Base-by-base conservation (phyloP, 2,797 vertebrate species). In the Cyclura pinguis region DNA sequence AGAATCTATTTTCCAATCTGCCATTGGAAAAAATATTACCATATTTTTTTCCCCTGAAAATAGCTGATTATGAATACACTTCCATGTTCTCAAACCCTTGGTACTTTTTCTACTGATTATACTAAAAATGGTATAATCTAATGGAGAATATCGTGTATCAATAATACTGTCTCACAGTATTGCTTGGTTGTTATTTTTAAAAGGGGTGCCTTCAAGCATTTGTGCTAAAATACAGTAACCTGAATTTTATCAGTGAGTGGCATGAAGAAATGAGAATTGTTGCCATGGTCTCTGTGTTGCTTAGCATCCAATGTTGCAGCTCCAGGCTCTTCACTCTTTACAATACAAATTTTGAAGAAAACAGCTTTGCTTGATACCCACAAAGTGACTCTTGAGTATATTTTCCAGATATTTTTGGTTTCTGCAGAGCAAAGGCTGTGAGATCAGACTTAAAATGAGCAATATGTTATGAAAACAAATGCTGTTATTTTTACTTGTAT, bases 221-320 rank as follows among this genome's bases (percentile, higher is more conserved):
- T 9, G 62, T 57, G 35, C 20, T n/a, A 3, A 22, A 52, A 3
- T 0, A 0, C 42, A 16, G 62, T 7, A 87, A 18, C 22, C 69
- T 80, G 77, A 5, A 77, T 80, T 87, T 92, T 89, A 89, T 59
- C 82, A 92, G 89, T 38, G 47, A 88, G 47, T 5, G 84, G 32
- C 29, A n/a, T 9, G 55, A 80, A 42, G 42, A 84, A 92, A 32
- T 3, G 22, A 74, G 4, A 92, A 84, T 12, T 6, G 64, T 8
- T 89, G 32, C 24, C 92, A 73, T 76, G 88, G 87, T 29, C 2
- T 62, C 76, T 1, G 32, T 4, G 90, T 84, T 76, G 73, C 78
- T 84, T 80, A 85, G 94, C 90, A 91, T 47, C 62, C 86, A 85
- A 0, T 27, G 88, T 16, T 62, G 29, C 78, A 55, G 50, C 32